Evolutionary conservation across 2,113 vertebrate species (phyloP), one percentile per base, ranked within the genome.

Genomic region (Seriola dumerili): DNA sequence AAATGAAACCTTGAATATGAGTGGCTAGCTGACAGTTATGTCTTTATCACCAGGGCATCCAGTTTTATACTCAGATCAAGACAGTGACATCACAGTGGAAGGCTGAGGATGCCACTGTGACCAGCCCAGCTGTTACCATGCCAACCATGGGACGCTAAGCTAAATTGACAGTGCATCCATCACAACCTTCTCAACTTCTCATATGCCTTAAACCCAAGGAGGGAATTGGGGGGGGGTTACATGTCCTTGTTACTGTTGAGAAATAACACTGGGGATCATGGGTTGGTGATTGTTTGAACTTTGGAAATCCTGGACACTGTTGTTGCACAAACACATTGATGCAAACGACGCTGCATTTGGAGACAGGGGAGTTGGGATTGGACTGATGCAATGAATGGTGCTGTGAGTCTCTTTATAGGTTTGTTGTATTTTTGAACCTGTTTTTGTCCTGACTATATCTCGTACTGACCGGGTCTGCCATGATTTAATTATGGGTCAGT

Each of bases 41-140:
- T 63, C 29, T 59, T 36, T 40, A 10, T 65, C 44, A 79, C 38
- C 90, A 99, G 98, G 98, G 98, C 79, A 96, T 99, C 88, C 96
- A 98, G 77, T 99, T 99, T 92, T 99, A 99, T 82, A 99, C 98
- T 62, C 98, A 99, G 91, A 94, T 99, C 90, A 99, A 99, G 94
- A 99, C 98, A 0, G 91, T 99, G 2, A 99, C 97, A 4, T 97
- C 98, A 55, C 98, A 99, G 76, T 99, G 98, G 98, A 99, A 99
- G 89, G 97, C 97, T n/a, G 98, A 99, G 89, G 98, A 99, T 69
- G 96, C 98, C 66, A 97, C 97, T 0, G 21, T 98, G 74, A 96
- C 94, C 10, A 96, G 95, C 87, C 97, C 98, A 9, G 96, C 97
- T 32, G 98, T 99, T 66, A 97, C 97, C 87, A 99, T 99, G 98